Evolutionary conservation across 1,140 invertebrate genomes (phyloP).

Genomic region (Bombus confusus): DNA sequence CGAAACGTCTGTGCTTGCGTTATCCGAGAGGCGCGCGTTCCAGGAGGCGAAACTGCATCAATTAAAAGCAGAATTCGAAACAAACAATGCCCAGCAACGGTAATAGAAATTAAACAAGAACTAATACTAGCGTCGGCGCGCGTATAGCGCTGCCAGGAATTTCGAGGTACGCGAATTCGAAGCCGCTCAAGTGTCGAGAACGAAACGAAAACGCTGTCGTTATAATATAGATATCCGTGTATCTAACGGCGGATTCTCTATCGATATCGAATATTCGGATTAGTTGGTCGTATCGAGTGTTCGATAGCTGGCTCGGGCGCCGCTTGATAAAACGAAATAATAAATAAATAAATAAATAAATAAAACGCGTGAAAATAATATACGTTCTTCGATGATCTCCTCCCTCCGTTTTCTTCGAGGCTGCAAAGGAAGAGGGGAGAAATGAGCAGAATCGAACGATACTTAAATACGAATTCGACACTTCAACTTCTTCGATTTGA

Average conservation of each 20-base stretch:
- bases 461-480: background rate
- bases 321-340: background rate
- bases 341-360: slow-evolving; percentile 23
- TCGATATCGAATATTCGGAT: background rate
- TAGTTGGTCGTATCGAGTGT: background rate
- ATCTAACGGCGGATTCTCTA: background rate
- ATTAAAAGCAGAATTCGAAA: slow-evolving; percentile 18
- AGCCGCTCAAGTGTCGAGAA: slow-evolving; percentile 31
- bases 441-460: background rate
- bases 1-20: background rate
- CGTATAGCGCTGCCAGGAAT: background rate
- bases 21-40: background rate
- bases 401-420: background rate
- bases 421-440: background rate
- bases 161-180: background rate
- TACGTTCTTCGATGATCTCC: background rate
- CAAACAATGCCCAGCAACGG: slow-evolving; percentile 18
- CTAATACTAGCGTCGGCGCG: background rate
- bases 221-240: too few relatives aligned
- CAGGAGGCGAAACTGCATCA: background rate
- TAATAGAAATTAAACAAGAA: slow-evolving; percentile 20
- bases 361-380: background rate
- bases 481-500: background rate
- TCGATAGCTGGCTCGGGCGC: background rate
- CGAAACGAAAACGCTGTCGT: background rate